phyloP scores from a whole-genome alignment of 2,113 vertebrate species.

The Marcusenius ussheri region DNA sequence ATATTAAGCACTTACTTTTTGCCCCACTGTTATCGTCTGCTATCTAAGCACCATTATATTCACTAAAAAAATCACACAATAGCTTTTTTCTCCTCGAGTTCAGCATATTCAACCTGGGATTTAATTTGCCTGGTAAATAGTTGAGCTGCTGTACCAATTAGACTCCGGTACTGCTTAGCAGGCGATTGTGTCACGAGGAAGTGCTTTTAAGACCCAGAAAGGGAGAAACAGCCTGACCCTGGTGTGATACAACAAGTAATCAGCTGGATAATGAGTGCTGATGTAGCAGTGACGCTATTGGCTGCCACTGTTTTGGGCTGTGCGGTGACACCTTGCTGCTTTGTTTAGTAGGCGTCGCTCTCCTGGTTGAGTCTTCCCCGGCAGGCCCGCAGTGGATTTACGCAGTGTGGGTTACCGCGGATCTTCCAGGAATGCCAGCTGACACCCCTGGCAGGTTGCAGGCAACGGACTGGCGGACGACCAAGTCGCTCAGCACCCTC shows the following conservation, averaged over 20 bases:
- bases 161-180: background rate
- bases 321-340: background rate
- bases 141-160: background rate
- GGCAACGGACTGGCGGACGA: background rate
- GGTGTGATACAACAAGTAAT: background rate
- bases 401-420: background rate
- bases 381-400: background rate
- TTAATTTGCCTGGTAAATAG: conserved; percentile 18
- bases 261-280: background rate
- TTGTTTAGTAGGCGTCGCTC: background rate
- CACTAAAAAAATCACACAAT: conserved; percentile 1
- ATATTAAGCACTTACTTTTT: conserved; percentile 23
- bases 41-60: background rate
- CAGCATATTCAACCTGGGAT: background rate
- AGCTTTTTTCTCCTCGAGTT: background rate
- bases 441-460: background rate
- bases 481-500: background rate
- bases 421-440: background rate
- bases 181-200: background rate
- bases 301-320: background rate
- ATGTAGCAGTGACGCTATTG: background rate
- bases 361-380: background rate
- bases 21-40: background rate
- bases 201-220: background rate
- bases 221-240: background rate